phyloP scores from a whole-genome alignment of 2,113 vertebrate species.

The Coryphaenoides rupestris region DNA sequence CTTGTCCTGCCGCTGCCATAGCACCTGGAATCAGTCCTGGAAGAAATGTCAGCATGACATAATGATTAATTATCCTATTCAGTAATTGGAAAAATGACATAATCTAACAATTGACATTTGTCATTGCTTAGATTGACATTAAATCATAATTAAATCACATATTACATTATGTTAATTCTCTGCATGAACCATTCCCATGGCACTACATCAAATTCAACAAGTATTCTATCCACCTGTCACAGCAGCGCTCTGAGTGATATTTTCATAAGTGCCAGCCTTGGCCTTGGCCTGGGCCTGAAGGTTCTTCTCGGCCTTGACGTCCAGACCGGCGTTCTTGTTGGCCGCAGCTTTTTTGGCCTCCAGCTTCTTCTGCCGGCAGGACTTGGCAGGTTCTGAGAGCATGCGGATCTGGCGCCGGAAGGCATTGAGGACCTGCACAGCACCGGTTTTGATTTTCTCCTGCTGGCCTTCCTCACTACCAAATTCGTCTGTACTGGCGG shows the following conservation, averaged over 20 bases:
- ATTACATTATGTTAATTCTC: neutral
- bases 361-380: constrained; percentile 90
- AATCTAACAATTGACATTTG: too few species aligned
- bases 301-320: constrained; percentile 83
- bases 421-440: constrained; percentile 89
- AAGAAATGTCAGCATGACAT: constrained; percentile 22
- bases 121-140: too few species aligned
- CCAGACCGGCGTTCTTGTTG: constrained; percentile 80
- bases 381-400: constrained; percentile 90
- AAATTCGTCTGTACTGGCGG: constrained; percentile 89
- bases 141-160: neutral
- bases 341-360: constrained; percentile 88
- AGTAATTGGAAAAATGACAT: neutral
- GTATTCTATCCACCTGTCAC: constrained; percentile 56
- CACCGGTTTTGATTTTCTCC: constrained; percentile 87
- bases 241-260: constrained; percentile 37
- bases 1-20: constrained; percentile 43
- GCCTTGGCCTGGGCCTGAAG: constrained; percentile 73
- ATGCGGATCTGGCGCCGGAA: constrained; percentile 92
- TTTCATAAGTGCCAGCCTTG: constrained; percentile 78
- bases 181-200: neutral
- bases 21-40: constrained; percentile 55
- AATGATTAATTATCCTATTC: neutral
- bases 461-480: constrained; percentile 88
- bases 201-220: neutral